phyloP scores from a whole-genome alignment of 2,888 invertebrate species.

The Agrochola lychnidis region DNA sequence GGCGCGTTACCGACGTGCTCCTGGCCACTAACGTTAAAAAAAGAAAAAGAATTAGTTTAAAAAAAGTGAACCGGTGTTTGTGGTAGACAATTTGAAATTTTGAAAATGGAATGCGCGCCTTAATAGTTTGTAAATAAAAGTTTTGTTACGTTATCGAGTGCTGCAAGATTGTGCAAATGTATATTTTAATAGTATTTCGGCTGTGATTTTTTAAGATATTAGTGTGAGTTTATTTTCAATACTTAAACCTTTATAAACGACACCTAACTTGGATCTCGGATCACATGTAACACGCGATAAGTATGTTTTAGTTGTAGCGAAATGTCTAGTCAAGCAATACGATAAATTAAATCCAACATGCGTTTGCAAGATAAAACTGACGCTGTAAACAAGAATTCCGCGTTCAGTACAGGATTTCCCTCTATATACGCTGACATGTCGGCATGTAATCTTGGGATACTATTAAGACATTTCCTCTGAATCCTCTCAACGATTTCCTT shows the following conservation, averaged over 20 bases:
- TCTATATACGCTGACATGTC: constrained; percentile 41
- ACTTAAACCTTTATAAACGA: neutral
- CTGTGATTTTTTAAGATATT: constrained; percentile 64
- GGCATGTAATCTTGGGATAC: constrained; percentile 51
- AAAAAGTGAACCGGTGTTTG: constrained; percentile 41
- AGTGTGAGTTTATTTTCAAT: constrained; percentile 65
- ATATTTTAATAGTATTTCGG: constrained; percentile 60
- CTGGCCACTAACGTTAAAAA: constrained; percentile 63
- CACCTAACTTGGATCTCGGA: neutral
- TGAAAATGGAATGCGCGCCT: constrained; percentile 64
- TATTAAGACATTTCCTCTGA: constrained; percentile 52
- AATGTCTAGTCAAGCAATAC: constrained; percentile 26
- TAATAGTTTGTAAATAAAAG: constrained; percentile 38
- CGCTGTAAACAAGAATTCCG: constrained; percentile 51
- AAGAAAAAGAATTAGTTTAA: constrained; percentile 55
- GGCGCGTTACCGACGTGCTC: constrained; percentile 77
- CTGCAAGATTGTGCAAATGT: constrained; percentile 60
- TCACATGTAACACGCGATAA: constrained; percentile 28
- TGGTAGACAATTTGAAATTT: constrained; percentile 40
- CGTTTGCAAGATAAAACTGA: constrained; percentile 54
- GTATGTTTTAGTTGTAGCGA: constrained; percentile 31
- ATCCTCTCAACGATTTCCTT: constrained; percentile 36
- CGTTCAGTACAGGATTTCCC: constrained; percentile 53
- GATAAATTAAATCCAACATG: constrained; percentile 54
- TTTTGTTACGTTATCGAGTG: constrained; percentile 46